phyloP scores from a whole-genome alignment of 1,140 invertebrate species.

The Lepidurus packardi region DNA sequence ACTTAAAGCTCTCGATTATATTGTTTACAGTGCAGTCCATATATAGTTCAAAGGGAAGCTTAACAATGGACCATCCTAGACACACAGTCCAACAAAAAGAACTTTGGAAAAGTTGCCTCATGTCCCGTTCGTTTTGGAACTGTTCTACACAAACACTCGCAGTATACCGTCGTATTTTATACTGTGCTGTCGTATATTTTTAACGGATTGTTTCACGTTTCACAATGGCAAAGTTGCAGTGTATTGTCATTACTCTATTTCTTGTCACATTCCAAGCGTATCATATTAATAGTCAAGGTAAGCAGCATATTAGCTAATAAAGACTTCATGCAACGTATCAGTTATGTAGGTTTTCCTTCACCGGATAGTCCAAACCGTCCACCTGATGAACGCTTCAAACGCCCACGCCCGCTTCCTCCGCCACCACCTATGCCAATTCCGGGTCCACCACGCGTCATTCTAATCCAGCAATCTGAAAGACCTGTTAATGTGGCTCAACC shows the following conservation, averaged over 20 bases:
- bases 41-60: too few species aligned
- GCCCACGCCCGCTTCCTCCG: neutral
- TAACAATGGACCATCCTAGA: too few species aligned
- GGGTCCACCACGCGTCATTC: neutral
- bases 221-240: neutral
- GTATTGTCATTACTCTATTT: neutral
- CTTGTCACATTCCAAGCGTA: neutral
- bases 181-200: neutral
- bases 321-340: neutral
- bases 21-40: too few species aligned
- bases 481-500: neutral
- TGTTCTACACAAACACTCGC: neutral
- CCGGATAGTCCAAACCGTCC: neutral
- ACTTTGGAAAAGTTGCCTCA: too few species aligned
- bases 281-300: constrained; percentile 6
- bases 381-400: neutral
- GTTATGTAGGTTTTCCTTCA: neutral
- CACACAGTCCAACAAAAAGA: too few species aligned
- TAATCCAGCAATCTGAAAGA: neutral
- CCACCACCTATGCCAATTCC: neutral
- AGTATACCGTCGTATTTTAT: neutral
- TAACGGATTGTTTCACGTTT: neutral
- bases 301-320: neutral
- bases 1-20: too few species aligned
- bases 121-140: neutral